phyloP scores from a whole-genome alignment of 2,888 invertebrate genomes.

The Catotricha subobsoleta region DNA sequence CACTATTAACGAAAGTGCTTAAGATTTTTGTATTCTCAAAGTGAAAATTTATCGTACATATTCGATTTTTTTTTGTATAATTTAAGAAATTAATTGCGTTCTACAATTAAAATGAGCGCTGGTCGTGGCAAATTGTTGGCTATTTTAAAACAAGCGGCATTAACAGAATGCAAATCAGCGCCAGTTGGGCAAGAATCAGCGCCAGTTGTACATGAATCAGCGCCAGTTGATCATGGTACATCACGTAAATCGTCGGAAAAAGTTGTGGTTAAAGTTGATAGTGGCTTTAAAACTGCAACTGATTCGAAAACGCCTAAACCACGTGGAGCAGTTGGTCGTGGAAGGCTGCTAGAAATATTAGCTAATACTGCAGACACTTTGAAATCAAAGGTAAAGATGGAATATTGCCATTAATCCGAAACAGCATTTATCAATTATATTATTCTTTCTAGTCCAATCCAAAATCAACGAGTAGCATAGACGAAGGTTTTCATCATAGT shows the following conservation, averaged over 20 bases:
- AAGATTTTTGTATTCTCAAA: too few relatives aligned
- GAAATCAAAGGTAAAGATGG: neutral
- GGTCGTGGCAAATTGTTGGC: slow-evolving; percentile 1
- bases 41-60: too few relatives aligned
- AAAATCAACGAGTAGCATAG: too few relatives aligned
- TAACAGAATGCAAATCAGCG: neutral
- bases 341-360: neutral
- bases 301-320: neutral
- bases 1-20: too few relatives aligned
- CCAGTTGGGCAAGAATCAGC: neutral
- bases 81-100: too few relatives aligned
- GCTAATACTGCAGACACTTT: neutral
- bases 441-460: too few relatives aligned
- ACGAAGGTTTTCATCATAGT: too few relatives aligned
- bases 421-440: too few relatives aligned
- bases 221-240: neutral
- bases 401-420: neutral
- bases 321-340: neutral
- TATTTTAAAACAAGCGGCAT: neutral
- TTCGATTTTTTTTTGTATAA: too few relatives aligned
- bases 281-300: too few relatives aligned
- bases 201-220: neutral
- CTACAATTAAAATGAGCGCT: too few relatives aligned
- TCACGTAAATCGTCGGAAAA: neutral
- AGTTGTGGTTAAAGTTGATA: neutral